Evolutionary conservation across 2,888 invertebrate genomes (phyloP).

Genomic region (Drosophila trichaetosa): DNA sequence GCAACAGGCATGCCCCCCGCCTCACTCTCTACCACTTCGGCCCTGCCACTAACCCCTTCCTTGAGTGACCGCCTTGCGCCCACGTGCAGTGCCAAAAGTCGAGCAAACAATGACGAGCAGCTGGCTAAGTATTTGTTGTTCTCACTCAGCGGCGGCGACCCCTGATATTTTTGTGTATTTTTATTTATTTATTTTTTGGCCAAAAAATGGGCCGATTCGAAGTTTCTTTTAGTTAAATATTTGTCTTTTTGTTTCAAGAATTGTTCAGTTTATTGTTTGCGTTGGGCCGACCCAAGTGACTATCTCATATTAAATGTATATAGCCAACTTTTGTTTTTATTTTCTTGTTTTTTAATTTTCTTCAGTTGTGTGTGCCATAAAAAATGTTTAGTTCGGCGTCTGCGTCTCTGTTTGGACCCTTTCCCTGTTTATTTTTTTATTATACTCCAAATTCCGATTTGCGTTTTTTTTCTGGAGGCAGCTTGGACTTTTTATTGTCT

Average conservation of each 20-base stretch:
- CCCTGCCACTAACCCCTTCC: not conserved
- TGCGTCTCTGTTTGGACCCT: conserved; percentile 29
- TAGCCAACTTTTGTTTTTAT: conserved; percentile 24
- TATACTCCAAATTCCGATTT: conserved; percentile 69
- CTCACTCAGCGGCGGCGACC: conserved; percentile 58
- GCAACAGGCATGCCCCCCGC: not conserved
- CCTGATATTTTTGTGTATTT: conserved; percentile 39
- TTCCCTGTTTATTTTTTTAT: conserved; percentile 50
- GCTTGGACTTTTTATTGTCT: conserved; percentile 69
- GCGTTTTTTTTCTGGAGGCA: conserved; percentile 53
- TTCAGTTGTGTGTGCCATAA: conserved; percentile 59
- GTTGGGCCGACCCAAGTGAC: conserved; percentile 12
- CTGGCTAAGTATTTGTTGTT: conserved; percentile 73
- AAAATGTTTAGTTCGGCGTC: conserved; percentile 42
- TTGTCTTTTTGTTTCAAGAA: conserved; percentile 60
- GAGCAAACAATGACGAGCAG: conserved; percentile 76
- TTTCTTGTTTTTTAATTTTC: conserved; percentile 55
- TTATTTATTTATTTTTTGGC: conserved; percentile 26
- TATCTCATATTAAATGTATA: conserved; percentile 52
- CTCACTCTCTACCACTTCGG: not conserved
- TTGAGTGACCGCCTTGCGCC: conserved; percentile 29
- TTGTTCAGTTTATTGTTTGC: conserved; percentile 53
- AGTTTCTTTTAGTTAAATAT: conserved; percentile 64
- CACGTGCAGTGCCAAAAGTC: conserved; percentile 62
- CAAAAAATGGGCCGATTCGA: conserved; percentile 33